Base-by-base conservation (phyloP, 2,113 vertebrate genomes). In the Pogona vitticeps region DNA sequence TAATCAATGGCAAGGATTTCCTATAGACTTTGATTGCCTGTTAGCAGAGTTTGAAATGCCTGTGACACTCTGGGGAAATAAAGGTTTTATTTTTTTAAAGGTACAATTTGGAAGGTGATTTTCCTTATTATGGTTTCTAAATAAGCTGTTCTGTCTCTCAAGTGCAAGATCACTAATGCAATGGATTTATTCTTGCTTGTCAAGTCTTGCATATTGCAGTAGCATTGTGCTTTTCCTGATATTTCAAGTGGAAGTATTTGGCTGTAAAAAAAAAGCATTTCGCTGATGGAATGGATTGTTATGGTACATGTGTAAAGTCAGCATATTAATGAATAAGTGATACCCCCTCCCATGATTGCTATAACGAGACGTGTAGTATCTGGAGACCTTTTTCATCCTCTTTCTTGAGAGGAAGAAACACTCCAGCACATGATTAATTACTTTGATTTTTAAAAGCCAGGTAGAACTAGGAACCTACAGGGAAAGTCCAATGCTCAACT, bases 251-350 rank as follows among this genome's bases (percentile, higher is more conserved):
- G 84, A 90, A 86, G 85, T 77, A 84, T 91, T 88, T 58, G 91
- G 86, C 72, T 91, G 63, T 84, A 87, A 92, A 92, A 52, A 83
- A 86, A 86, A n/a, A 88, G 46, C 20, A 3, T 90, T 92, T 92
- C 58, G 58, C 67, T 88, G 77, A 75, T 67, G 76, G 46, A 70
- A 59, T 79, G 36, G 15, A 5, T 61, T 56, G 75, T 58, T 80
- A 80, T 72, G 65, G 17, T 80, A 33, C 83, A 85, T 83, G 46
- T 40, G 70, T 83, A 33, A 86, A 79, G 26, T 23, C 0, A 0
- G 10, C 14, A 4, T 86, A 67, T 88, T 85, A 92, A 77, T 87
- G 52, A 72, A 31, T n/a, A 52, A 75, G 70, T 40, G 1, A 40
- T 88, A 56, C 12, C 3, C 12, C 3, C 42, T 52, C 63, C 85